Percentiles rank a stretch among this genome's conserved stretches.
phyloP scores from a whole-genome alignment of 1,140 invertebrate species.

The Eriosoma lanigerum region DNA sequence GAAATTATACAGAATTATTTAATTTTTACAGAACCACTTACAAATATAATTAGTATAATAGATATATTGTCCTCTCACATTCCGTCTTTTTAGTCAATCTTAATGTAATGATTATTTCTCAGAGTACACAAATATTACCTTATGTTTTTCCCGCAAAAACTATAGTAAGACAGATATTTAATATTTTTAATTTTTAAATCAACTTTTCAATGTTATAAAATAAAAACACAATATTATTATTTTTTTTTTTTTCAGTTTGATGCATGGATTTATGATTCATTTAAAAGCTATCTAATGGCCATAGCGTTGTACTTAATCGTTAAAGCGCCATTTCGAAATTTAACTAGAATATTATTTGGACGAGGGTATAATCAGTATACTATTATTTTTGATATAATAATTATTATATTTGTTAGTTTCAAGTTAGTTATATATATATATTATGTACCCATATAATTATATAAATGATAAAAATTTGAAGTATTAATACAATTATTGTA shows the following conservation, averaged over 20 bases:
- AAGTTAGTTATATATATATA: no score
- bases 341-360: neutral
- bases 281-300: conserved; percentile 12
- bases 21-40: neutral
- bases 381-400: neutral
- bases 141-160: neutral
- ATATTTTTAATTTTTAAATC: no score
- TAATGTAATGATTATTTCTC: neutral
- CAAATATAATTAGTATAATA: neutral
- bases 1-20: no score
- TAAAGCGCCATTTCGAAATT: neutral
- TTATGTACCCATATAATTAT: no score
- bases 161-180: conserved; percentile 3
- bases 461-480: no score
- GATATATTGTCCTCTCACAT: conserved; percentile 1
- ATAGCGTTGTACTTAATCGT: neutral
- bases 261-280: neutral
- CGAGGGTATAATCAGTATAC: neutral
- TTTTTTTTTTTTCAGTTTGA: neutral
- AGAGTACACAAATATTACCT: neutral
- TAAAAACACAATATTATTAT: no score
- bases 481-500: no score
- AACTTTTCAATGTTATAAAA: no score
- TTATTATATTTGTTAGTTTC: neutral
- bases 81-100: conserved; percentile 20